phyloP scores from a whole-genome alignment of 2,797 vertebrate species.

The Chanos chanos region DNA sequence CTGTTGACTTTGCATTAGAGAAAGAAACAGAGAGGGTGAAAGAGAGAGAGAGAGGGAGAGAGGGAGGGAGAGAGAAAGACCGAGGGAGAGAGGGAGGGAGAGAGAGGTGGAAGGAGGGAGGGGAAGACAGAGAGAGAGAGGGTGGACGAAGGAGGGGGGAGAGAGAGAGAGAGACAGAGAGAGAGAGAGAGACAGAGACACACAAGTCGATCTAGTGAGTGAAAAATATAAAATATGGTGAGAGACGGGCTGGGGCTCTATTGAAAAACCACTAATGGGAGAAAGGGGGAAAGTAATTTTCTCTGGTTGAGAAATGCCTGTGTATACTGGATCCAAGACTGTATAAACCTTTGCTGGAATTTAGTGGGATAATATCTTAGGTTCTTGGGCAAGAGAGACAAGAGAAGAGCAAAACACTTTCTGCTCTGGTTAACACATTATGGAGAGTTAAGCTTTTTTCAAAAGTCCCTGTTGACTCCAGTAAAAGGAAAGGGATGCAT shows the following conservation, averaged over 20 bases:
- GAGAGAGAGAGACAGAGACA: background rate
- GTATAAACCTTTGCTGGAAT: slow-evolving; percentile 31
- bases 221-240: background rate
- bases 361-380: slow-evolving; percentile 29
- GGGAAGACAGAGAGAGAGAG: background rate
- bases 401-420: slow-evolving; percentile 6
- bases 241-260: background rate
- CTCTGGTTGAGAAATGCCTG: slow-evolving; percentile 11
- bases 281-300: slow-evolving; percentile 38
- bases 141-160: too few species aligned
- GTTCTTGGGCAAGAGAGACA: background rate
- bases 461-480: background rate
- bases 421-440: slow-evolving; percentile 14
- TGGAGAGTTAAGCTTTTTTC: background rate
- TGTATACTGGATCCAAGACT: slow-evolving; percentile 7
- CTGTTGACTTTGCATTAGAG: slow-evolving; percentile 15
- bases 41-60: background rate
- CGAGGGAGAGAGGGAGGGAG: background rate
- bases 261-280: slow-evolving; percentile 24
- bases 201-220: background rate
- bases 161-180: background rate
- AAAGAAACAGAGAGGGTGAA: background rate
- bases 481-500: too few species aligned
- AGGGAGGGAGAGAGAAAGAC: background rate
- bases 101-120: background rate